Conservation (phyloP, 2,888 invertebrate species). For the Holacanthella duospinosa region DNA sequence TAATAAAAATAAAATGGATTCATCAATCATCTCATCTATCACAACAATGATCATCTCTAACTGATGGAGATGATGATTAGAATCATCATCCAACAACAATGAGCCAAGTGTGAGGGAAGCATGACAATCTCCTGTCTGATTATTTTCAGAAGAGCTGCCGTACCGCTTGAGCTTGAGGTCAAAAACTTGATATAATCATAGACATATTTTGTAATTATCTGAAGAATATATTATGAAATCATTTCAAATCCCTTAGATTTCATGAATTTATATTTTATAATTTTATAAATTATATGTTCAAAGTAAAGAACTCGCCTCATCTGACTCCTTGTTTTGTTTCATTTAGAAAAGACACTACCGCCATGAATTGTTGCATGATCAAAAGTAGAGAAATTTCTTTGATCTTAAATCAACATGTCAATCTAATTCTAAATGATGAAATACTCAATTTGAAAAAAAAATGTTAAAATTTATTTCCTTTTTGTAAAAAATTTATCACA, state of each 20-base stretch:
- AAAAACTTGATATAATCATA: background rate
- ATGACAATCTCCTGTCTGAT: background rate
- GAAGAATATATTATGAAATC: too few relatives aligned
- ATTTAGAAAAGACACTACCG: too few relatives aligned
- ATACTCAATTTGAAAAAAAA: background rate
- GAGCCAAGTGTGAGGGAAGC: background rate
- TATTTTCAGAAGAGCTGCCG: background rate
- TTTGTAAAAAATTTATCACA: too few relatives aligned
- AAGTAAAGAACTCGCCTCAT: background rate
- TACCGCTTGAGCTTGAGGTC: too few relatives aligned
- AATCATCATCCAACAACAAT: background rate
- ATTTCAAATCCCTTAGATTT: too few relatives aligned
- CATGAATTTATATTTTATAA: background rate
- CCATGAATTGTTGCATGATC: too few relatives aligned
- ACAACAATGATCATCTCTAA: background rate
- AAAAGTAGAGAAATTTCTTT: background rate
- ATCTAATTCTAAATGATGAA: background rate
- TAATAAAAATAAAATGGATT: background rate
- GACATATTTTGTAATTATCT: background rate
- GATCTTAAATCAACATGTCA: background rate
- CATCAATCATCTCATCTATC: constrained; percentile 11
- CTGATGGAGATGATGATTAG: too few relatives aligned
- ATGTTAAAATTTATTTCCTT: background rate
- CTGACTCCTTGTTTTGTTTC: too few relatives aligned
- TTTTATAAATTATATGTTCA: background rate